Conservation (phyloP, 1,140 invertebrate genomes). For the Anoplolepis gracilipes region DNA sequence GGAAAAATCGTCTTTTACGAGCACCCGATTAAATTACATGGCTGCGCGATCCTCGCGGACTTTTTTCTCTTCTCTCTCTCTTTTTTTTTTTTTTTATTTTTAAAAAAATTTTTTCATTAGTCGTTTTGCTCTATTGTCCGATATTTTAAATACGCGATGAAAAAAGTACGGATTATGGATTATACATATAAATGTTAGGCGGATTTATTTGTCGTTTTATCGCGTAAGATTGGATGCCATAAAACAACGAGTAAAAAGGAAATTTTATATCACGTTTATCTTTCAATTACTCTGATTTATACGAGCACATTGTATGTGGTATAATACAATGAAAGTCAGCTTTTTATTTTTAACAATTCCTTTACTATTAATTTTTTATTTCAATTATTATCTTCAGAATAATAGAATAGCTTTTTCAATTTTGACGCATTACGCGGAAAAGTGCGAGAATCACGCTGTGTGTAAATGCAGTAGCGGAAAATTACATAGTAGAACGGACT, state of each 20-base stretch:
- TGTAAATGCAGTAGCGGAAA: neutral
- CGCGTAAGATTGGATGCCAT: conserved; percentile 19
- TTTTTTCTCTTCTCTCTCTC: no score
- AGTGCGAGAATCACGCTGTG: neutral
- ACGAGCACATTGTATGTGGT: neutral
- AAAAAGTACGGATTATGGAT: conserved; percentile 42
- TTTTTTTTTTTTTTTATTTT: no score
- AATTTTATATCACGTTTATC: conserved; percentile 23
- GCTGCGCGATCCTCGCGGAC: neutral
- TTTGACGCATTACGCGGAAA: no score
- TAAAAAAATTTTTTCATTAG: no score
- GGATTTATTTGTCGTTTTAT: conserved; percentile 50
- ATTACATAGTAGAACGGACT: conserved; percentile 22
- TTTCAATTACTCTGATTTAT: conserved; percentile 7
- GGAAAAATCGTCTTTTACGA: conserved; percentile 53
- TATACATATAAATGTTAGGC: conserved; percentile 15
- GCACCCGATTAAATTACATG: conserved; percentile 6
- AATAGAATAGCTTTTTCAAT: neutral
- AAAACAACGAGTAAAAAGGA: neutral
- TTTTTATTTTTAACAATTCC: neutral
- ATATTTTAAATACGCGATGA: conserved; percentile 42
- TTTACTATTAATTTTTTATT: neutral
- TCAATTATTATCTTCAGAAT: neutral
- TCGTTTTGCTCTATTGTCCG: conserved; percentile 45
- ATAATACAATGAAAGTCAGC: neutral